Percentiles rank a stretch among this genome's conserved stretches.
Evolutionary conservation across 1,140 invertebrate species (phyloP).

Genomic region (Magallana gigas): DNA sequence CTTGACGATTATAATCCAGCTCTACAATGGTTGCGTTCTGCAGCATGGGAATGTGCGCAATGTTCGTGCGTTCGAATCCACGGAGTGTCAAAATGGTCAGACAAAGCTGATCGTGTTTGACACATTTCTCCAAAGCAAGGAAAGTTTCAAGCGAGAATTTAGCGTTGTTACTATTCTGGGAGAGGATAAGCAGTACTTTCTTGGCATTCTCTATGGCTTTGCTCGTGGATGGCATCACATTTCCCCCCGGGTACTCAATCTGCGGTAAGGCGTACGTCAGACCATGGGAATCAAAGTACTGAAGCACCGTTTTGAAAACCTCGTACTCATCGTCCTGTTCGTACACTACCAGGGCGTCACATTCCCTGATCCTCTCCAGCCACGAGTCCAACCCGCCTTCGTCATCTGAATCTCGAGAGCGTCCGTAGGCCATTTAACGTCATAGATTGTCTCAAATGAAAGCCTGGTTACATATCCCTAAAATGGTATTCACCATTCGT

Average conservation of each 20-base stretch:
- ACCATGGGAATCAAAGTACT: not conserved
- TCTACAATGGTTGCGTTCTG: conserved; percentile 40
- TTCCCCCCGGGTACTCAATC: not conserved
- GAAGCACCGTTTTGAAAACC: conserved; percentile 41
- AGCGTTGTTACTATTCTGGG: conserved; percentile 28
- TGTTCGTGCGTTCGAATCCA: conserved; percentile 27
- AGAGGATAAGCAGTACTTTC: conserved; percentile 47
- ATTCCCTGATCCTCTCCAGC: conserved; percentile 15
- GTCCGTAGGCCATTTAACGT: not conserved
- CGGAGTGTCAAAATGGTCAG: conserved; percentile 40
- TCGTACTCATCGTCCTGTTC: conserved; percentile 40
- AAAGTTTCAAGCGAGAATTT: conserved; percentile 46
- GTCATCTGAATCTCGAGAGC: not conserved
- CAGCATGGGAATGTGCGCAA: conserved; percentile 46
- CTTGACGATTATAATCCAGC: conserved; percentile 40
- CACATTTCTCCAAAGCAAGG: conserved; percentile 44
- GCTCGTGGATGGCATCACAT: not conserved
- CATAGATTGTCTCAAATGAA: not conserved
- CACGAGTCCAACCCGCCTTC: not conserved
- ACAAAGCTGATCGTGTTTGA: conserved; percentile 35
- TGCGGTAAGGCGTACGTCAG: conserved; percentile 41
- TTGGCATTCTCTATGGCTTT: conserved; percentile 39
- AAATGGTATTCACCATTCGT: too few species aligned
- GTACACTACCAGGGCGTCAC: conserved; percentile 37
- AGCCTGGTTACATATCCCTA: too few species aligned